A percentile compares a stretch with the other conserved stretches of the same genome.
phyloP scores from a whole-genome alignment of 2,797 vertebrate genomes.

The Hippopotamyrus pictus region DNA sequence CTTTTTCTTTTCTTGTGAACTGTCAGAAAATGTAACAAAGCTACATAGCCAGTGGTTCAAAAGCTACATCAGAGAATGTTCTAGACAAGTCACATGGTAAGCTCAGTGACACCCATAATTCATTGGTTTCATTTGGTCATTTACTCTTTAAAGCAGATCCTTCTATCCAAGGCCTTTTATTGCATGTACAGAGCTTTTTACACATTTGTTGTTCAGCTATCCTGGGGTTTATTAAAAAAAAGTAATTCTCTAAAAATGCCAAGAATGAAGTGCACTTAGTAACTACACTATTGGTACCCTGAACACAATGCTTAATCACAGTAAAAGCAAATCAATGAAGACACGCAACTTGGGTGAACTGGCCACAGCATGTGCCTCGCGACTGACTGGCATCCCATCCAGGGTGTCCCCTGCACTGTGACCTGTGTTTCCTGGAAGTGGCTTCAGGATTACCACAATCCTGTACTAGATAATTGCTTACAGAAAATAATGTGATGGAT shows the following conservation, averaged over 20 bases:
- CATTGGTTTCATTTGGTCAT: not conserved
- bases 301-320: not conserved
- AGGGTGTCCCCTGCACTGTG: not conserved
- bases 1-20: not conserved
- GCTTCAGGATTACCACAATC: not conserved
- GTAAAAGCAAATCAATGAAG: not conserved
- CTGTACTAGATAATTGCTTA: not conserved
- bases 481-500: not conserved
- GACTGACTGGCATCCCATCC: not conserved
- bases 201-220: not conserved
- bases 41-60: slow-evolving; percentile 9
- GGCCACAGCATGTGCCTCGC: not conserved
- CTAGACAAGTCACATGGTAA: slow-evolving; percentile 8
- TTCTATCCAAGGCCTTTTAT: not conserved
- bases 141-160: not conserved
- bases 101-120: slow-evolving; percentile 9
- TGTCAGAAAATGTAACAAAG: slow-evolving; percentile 21
- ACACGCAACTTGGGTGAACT: not conserved
- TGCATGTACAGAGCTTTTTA: not conserved
- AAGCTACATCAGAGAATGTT: slow-evolving; percentile 5
- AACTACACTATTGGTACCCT: not conserved
- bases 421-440: not conserved
- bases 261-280: not conserved
- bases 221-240: not conserved
- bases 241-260: not conserved